Conservation (phyloP, 2,797 vertebrate species). For the Saguinus oedipus region DNA sequence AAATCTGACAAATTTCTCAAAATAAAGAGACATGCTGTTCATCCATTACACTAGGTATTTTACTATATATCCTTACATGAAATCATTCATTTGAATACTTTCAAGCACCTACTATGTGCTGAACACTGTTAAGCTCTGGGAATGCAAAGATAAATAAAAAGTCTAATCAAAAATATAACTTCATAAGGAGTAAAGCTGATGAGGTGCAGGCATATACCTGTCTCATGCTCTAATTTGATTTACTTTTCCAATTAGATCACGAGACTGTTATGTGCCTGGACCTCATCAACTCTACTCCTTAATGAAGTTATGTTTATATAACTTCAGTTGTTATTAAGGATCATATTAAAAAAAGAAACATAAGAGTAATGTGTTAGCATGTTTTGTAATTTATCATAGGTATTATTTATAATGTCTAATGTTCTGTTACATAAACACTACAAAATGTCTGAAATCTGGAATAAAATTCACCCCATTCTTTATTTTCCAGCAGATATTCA, state of each 20-base stretch:
- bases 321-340: constrained; percentile 26
- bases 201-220: not conserved
- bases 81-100: constrained; percentile 42
- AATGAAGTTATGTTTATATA: constrained; percentile 18
- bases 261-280: not conserved
- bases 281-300: not conserved
- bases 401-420: constrained; percentile 27
- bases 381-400: constrained; percentile 53
- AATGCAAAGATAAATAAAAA: constrained; percentile 15
- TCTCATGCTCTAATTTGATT: not conserved
- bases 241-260: not conserved
- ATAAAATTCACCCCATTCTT: not conserved
- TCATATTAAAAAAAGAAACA: constrained; percentile 31
- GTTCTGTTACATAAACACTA: constrained; percentile 3
- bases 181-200: constrained; percentile 19
- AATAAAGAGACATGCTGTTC: not conserved
- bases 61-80: not conserved
- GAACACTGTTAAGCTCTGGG: not conserved
- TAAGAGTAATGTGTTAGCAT: constrained; percentile 11
- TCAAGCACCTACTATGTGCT: constrained; percentile 2
- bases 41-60: not conserved
- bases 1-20: not conserved
- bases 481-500: constrained; percentile 30
- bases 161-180: not conserved
- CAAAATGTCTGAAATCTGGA: not conserved